Evolutionary conservation across 92 coral and sea anemone species (phyloP).

Genomic region (Desmophyllum pertusum): DNA sequence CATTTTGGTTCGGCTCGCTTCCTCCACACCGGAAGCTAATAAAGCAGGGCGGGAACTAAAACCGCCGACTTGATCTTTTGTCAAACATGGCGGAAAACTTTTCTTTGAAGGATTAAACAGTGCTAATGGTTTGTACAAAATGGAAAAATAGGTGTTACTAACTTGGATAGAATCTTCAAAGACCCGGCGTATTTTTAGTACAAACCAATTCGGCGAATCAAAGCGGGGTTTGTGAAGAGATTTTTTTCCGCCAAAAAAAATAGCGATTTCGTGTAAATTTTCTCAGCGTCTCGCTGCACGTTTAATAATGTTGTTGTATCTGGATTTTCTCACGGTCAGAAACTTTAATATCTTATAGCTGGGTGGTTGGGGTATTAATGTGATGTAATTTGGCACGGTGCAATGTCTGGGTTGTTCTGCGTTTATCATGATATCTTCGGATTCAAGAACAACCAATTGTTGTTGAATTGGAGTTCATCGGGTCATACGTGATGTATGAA

Average conservation of each 20-base stretch:
- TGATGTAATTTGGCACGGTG: too few species aligned
- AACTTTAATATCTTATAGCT: background rate
- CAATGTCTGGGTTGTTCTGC: background rate
- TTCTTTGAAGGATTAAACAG: constrained; percentile 29
- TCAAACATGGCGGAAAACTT: constrained; percentile 31
- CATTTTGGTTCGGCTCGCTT: background rate
- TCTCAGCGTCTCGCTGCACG: background rate
- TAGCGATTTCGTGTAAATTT: constrained; percentile 11
- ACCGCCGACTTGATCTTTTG: constrained; percentile 11
- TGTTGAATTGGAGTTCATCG: background rate
- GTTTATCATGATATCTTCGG: background rate
- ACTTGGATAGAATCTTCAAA: background rate
- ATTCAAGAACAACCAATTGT: background rate
- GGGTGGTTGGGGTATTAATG: too few species aligned
- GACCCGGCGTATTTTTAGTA: background rate
- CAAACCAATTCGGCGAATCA: background rate
- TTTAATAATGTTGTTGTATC: background rate
- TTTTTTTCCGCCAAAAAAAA: background rate
- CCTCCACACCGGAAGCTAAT: constrained; percentile 19
- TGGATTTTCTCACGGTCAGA: constrained; percentile 39
- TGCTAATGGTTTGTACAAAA: constrained; percentile 12
- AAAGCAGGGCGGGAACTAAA: constrained; percentile 1
- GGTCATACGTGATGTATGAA: background rate
- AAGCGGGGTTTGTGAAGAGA: background rate
- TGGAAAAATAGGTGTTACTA: background rate